Percentiles rank a stretch among this genome's conserved stretches.
Conservation (phyloP, 2,888 invertebrate genomes). For the Pachydiplax longipennis region DNA sequence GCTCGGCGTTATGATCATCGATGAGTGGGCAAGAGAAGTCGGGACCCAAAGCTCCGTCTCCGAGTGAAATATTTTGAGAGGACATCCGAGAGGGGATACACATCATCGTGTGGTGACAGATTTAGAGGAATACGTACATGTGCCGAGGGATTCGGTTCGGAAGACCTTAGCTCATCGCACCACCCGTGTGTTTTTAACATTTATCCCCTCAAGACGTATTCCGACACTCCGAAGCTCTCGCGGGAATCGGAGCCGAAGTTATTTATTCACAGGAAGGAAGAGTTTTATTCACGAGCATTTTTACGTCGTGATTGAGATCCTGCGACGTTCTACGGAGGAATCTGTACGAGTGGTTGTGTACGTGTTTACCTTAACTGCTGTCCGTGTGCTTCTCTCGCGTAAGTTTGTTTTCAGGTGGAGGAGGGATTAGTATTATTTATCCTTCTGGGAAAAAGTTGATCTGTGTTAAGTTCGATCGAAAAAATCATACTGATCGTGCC, state of each 20-base stretch:
- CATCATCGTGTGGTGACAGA: neutral
- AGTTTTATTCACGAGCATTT: neutral
- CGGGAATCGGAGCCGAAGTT: too few relatives aligned
- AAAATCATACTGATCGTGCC: neutral
- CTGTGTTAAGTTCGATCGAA: neutral
- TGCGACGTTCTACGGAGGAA: neutral
- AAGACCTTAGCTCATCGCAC: neutral
- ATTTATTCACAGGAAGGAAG: neutral
- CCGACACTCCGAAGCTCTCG: too few relatives aligned
- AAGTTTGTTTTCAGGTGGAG: neutral
- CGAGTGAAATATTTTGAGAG: neutral
- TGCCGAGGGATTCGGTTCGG: neutral
- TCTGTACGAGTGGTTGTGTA: neutral
- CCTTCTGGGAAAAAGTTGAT: neutral
- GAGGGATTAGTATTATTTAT: neutral
- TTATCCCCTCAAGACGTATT: too few relatives aligned
- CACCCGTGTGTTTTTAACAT: too few relatives aligned
- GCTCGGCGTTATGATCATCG: conserved; percentile 40
- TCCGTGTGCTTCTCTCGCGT: neutral
- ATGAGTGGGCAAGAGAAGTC: conserved; percentile 26
- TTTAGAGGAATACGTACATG: neutral
- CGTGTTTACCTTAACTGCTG: neutral
- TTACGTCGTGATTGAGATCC: neutral
- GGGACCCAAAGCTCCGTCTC: neutral
- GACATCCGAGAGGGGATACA: neutral